A percentile compares a stretch with the other conserved stretches of the same genome.
Evolutionary conservation across 2,888 invertebrate genomes (phyloP).

Genomic region (Apoda limacodes): DNA sequence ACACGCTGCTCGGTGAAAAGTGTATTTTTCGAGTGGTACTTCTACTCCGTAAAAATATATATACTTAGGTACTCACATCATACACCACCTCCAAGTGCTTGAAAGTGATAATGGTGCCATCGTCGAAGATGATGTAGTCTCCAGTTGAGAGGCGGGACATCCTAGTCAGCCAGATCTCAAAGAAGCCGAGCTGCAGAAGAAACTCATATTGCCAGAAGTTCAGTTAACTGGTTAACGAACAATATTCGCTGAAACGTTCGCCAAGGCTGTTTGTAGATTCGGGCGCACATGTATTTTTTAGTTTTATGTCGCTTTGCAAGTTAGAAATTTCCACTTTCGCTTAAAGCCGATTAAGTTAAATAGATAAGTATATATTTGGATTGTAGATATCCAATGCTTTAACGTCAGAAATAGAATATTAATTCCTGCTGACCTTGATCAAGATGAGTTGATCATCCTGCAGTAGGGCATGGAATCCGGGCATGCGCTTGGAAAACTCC

Average conservation of each 20-base stretch:
- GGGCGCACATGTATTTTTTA: not conserved
- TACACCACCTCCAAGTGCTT: slow-evolving; percentile 91
- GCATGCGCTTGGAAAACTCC: slow-evolving; percentile 95
- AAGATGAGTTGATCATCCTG: slow-evolving; percentile 98
- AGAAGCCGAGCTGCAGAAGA: slow-evolving; percentile 79
- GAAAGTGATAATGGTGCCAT: slow-evolving; percentile 89
- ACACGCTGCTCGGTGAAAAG: too few relatives aligned
- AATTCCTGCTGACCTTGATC: slow-evolving; percentile 85
- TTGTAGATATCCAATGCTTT: too few relatives aligned
- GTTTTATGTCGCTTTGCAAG: too few relatives aligned
- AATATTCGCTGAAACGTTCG: too few relatives aligned
- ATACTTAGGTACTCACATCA: slow-evolving; percentile 72
- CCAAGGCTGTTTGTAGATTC: too few relatives aligned
- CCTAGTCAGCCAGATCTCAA: slow-evolving; percentile 95
- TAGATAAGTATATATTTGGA: too few relatives aligned
- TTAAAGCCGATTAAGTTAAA: too few relatives aligned
- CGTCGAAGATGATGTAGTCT: slow-evolving; percentile 86
- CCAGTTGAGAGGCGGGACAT: slow-evolving; percentile 83
- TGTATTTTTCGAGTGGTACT: too few relatives aligned
- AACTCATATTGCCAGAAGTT: slow-evolving; percentile 24
- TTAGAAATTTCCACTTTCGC: too few relatives aligned
- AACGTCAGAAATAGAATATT: too few relatives aligned
- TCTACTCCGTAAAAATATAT: too few relatives aligned
- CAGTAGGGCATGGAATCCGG: slow-evolving; percentile 89
- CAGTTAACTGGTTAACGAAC: too few relatives aligned